Base-by-base conservation (phyloP, 2,113 vertebrate genomes). In the Myrmecobius fasciatus region DNA sequence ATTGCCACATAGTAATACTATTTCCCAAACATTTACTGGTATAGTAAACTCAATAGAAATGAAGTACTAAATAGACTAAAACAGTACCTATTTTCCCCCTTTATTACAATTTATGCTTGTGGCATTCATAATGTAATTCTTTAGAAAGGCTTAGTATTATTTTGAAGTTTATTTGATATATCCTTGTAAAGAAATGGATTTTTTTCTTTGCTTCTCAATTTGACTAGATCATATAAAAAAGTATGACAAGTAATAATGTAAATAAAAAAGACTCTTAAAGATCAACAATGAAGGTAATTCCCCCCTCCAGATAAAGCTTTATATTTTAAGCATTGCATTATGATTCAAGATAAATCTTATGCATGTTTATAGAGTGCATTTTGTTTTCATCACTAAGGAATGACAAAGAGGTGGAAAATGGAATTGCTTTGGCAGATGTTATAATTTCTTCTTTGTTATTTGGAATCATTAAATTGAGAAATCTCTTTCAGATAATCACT, bases 401-500 rank as follows among this genome's bases (percentile, higher is more conserved):
- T 48, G 31, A 49, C 75, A 52, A 36, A 12, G 25, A 92, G 53
- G 22, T 83, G 90, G 89, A 92, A 48, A 92, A 75, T 90, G 94
- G 60, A 94, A 53, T 25, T 89, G 25, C n/a, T 46, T 96, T 0
- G 0, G 90, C 91, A 95, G 91, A 46, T 95, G 14, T 90, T 83
- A 0, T 75, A 46, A 36, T 89, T 93, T 96, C 93, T 91, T 12
- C 52, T 83, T 91, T 53, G 93, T 95, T 92, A 47, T 92, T 92
- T 89, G 25, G n/a, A 95, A n/a, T 97, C 92, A 97, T 96, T 89
- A 94, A 24, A 91, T 83, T 96, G 54, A 17, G 2, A 93, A 95
- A 9, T 97, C 95, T 97, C 96, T 98, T 98, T 96, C 97, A 99
- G 99, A 99, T 99, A 98, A 99, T 99, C 96, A 99, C 99, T 95